Conservation (phyloP, 2,113 vertebrate genomes). For the Hypomesus transpacificus region DNA sequence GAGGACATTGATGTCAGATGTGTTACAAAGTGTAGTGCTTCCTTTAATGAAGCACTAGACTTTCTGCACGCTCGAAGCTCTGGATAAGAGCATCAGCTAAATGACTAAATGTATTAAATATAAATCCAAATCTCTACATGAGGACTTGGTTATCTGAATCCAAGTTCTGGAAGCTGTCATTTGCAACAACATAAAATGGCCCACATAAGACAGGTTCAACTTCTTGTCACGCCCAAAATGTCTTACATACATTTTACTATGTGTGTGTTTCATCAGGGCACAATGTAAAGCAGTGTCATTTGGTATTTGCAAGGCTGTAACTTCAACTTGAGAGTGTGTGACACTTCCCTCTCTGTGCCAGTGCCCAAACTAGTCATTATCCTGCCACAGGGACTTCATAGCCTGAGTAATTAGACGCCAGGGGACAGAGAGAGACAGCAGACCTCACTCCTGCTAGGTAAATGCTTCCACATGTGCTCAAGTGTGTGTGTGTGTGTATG, state of each 20-base stretch:
- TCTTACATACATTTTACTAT: background rate
- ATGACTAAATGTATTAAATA: too few relatives aligned
- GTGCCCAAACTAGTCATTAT: slow-evolving; percentile 52
- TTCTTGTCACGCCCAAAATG: background rate
- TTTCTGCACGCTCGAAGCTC: too few relatives aligned
- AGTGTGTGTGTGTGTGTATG: slow-evolving; percentile 2
- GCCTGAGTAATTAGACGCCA: slow-evolving; percentile 59
- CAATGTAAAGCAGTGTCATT: background rate
- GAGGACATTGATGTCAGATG: too few relatives aligned
- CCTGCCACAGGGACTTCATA: slow-evolving; percentile 57
- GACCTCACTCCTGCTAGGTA: slow-evolving; percentile 44
- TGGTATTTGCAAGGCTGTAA: slow-evolving; percentile 10
- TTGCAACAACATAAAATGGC: too few relatives aligned
- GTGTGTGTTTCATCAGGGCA: background rate
- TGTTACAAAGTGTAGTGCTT: too few relatives aligned
- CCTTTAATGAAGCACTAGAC: too few relatives aligned
- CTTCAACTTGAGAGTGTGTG: slow-evolving; percentile 35
- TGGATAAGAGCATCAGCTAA: too few relatives aligned
- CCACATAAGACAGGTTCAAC: background rate
- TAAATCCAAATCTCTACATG: too few relatives aligned
- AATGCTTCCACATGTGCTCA: slow-evolving; percentile 64
- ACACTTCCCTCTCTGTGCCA: slow-evolving; percentile 42
- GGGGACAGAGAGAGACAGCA: slow-evolving; percentile 36
- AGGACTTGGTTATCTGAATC: too few relatives aligned
- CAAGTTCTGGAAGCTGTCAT: too few relatives aligned